A percentile compares a stretch with the other conserved stretches of the same genome.
Evolutionary conservation across 1,140 invertebrate genomes (phyloP).

Genomic region (Geopemphigus sp.): DNA sequence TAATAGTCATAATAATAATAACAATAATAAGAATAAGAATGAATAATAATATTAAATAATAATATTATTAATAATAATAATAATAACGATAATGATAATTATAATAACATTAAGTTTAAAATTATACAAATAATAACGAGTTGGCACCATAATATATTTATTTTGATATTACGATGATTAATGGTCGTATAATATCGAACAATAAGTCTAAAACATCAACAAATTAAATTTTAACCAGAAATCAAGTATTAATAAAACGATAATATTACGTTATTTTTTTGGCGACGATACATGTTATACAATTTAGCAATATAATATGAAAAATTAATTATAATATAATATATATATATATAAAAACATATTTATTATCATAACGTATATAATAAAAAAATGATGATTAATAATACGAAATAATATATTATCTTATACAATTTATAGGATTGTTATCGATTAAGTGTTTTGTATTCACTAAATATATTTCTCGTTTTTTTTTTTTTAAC

Average conservation of each 20-base stretch:
- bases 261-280: constrained; percentile 4
- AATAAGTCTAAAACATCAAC: constrained; percentile 26
- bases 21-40: neutral
- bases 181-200: neutral
- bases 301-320: neutral
- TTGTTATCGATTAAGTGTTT: constrained; percentile 43
- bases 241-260: neutral
- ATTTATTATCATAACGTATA: neutral
- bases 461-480: constrained; percentile 43
- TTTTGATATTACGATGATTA: neutral
- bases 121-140: neutral
- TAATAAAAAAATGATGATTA: constrained; percentile 31
- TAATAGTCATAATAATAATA: neutral
- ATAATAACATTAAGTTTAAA: constrained; percentile 13
- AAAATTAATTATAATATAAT: constrained; percentile 22
- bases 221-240: constrained; percentile 11
- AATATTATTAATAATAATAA: constrained; percentile 9
- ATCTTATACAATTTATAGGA: constrained; percentile 42
- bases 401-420: constrained; percentile 3
- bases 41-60: neutral
- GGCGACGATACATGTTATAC: neutral
- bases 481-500: neutral
- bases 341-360: neutral
- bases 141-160: neutral
- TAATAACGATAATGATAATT: too few species aligned